Percentiles rank a stretch among this genome's conserved stretches.
These are phyloP conservation scores for Seira ritae DNA, from an alignment of 2,888 invertebrate species.

Conservation along the genomic window DNA sequence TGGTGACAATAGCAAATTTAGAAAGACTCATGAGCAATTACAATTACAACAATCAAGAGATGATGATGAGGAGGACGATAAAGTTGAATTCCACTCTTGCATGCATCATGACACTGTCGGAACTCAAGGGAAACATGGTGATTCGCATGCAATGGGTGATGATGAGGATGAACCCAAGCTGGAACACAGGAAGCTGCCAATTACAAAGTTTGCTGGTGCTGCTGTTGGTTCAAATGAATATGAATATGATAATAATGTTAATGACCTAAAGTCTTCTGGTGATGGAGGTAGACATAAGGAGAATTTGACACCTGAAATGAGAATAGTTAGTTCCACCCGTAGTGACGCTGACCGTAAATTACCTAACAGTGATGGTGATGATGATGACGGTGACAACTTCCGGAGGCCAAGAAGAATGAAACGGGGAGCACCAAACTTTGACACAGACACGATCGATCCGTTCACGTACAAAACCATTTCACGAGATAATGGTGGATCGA, in stretches of 20 bases:
- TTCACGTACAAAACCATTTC: slow-evolving; percentile 67
- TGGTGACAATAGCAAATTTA: too few species aligned
- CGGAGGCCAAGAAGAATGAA: slow-evolving; percentile 30
- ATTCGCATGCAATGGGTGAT: too few species aligned
- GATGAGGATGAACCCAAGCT: slow-evolving; percentile 48
- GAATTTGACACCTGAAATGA: background rate
- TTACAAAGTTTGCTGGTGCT: slow-evolving; percentile 30
- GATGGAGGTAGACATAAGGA: slow-evolving; percentile 31
- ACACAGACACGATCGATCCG: slow-evolving; percentile 52
- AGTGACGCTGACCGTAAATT: too few species aligned
- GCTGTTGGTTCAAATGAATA: background rate
- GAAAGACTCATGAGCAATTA: too few species aligned
- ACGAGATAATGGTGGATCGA: slow-evolving; percentile 60
- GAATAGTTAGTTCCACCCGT: too few species aligned
- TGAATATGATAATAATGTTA: slow-evolving; percentile 14
- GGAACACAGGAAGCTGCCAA: slow-evolving; percentile 48
- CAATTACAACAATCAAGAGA: slow-evolving; percentile 11
- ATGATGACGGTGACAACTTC: slow-evolving; percentile 29
- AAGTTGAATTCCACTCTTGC: slow-evolving; percentile 41
- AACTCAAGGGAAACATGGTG: slow-evolving; percentile 31
- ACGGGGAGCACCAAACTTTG: slow-evolving; percentile 27
- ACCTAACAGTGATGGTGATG: background rate
- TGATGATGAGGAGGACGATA: slow-evolving; percentile 21
- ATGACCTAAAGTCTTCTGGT: slow-evolving; percentile 48
- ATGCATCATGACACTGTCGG: slow-evolving; percentile 51